phyloP scores from a whole-genome alignment of 2,888 invertebrate genomes.

The Cataglyphis livida region DNA sequence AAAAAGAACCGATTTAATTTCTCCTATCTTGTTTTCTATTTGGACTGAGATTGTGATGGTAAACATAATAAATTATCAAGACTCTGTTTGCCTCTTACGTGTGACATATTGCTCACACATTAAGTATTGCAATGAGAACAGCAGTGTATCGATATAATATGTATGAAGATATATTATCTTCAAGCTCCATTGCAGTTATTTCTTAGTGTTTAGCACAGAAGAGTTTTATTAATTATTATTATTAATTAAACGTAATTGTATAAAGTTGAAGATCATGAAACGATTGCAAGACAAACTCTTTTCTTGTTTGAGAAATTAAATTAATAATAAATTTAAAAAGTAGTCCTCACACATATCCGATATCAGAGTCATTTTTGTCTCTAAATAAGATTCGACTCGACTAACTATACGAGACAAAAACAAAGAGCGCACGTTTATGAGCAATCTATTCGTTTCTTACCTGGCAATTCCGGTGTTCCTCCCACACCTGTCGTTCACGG shows the following conservation, averaged over 20 bases:
- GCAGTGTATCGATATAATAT: not conserved
- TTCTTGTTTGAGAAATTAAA: not conserved
- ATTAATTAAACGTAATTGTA: not conserved
- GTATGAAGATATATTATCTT: not conserved
- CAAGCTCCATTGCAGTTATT: not conserved
- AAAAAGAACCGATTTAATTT: conserved; percentile 23
- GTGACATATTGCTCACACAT: not conserved
- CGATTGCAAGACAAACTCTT: not conserved
- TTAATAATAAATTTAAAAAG: not conserved
- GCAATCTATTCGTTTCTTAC: conserved; percentile 68
- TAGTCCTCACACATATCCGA: not conserved
- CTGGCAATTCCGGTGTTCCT: conserved; percentile 72
- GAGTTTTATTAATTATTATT: not conserved
- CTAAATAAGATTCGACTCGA: conserved; percentile 10
- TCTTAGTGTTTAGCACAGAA: not conserved
- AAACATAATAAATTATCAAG: conserved; percentile 23
- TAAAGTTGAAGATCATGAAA: not conserved
- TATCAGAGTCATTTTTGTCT: not conserved
- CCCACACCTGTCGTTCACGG: conserved; percentile 70
- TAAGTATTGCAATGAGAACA: not conserved
- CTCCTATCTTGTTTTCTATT: conserved; percentile 14
- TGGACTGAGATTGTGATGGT: not conserved
- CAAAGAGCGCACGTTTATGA: conserved; percentile 24
- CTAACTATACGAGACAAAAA: not conserved
- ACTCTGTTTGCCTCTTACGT: not conserved